Evolutionary conservation across 1,140 invertebrate genomes (phyloP).

Genomic region (Macrobrachium rosenbergii): DNA sequence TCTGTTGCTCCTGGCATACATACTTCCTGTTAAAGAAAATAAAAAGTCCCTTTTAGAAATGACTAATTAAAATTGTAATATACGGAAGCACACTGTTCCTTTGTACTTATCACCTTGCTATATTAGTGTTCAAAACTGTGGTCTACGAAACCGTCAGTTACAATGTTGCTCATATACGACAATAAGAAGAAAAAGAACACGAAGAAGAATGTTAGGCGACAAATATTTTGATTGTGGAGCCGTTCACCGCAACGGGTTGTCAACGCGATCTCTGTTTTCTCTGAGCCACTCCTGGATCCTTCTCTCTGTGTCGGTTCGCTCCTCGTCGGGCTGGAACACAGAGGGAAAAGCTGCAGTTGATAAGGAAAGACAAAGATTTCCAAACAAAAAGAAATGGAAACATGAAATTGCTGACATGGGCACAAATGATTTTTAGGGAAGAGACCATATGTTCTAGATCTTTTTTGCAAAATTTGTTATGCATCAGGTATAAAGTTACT

Average conservation of each 20-base stretch:
- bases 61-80: no score
- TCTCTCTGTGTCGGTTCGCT: constrained; percentile 45
- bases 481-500: no score
- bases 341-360: neutral
- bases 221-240: neutral
- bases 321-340: constrained; percentile 49
- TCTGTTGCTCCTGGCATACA: no score
- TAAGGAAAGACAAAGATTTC: neutral
- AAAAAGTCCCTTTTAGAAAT: no score
- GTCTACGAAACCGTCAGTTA: no score
- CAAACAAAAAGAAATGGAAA: neutral
- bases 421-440: neutral
- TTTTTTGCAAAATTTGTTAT: neutral
- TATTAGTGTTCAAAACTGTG: no score
- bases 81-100: no score
- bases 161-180: no score
- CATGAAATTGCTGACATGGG: neutral
- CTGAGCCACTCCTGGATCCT: constrained; percentile 43
- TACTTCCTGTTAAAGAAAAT: no score
- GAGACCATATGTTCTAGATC: neutral
- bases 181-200: no score
- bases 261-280: constrained; percentile 30
- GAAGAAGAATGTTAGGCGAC: no score
- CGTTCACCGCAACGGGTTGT: constrained; percentile 32
- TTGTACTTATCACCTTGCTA: no score